A percentile compares a stretch with the other conserved stretches of the same genome.
These are phyloP conservation scores for Dorcus parallelipipedus DNA, from an alignment of 2,888 invertebrate species.

Conservation along the genomic window DNA sequence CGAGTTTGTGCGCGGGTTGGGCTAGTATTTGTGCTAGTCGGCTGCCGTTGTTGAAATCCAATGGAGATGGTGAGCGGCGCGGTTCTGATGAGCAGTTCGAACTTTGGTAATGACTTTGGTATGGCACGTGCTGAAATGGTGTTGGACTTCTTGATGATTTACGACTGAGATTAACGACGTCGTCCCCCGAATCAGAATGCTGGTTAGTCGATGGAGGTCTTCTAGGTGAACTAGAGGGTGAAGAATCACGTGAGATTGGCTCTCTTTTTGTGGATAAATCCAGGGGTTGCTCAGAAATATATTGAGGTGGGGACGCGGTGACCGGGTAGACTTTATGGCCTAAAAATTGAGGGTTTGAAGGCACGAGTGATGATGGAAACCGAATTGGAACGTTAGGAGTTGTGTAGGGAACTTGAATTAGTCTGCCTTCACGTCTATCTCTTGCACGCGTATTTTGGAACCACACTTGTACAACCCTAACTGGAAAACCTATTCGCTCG, in stretches of 20 bases:
- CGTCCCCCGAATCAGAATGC: slow-evolving; percentile 63
- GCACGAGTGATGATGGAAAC: slow-evolving; percentile 34
- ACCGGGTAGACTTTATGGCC: slow-evolving; percentile 26
- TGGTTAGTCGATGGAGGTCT: slow-evolving; percentile 60
- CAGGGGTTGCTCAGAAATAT: slow-evolving; percentile 71
- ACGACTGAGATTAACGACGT: slow-evolving; percentile 76
- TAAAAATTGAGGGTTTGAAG: slow-evolving; percentile 35
- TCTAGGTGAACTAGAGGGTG: slow-evolving; percentile 61
- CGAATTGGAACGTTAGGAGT: slow-evolving; percentile 31
- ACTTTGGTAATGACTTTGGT: slow-evolving; percentile 55
- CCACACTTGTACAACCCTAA: slow-evolving; percentile 89
- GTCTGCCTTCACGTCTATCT: slow-evolving; percentile 68
- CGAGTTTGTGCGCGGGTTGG: slow-evolving; percentile 46
- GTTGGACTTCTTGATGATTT: slow-evolving; percentile 65
- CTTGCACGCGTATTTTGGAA: slow-evolving; percentile 93
- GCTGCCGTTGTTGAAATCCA: slow-evolving; percentile 49
- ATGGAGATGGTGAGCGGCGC: slow-evolving; percentile 41
- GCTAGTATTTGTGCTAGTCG: slow-evolving; percentile 52
- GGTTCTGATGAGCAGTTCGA: slow-evolving; percentile 58
- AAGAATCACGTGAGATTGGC: slow-evolving; percentile 54
- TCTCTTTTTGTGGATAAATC: slow-evolving; percentile 86
- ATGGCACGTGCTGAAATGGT: slow-evolving; percentile 51
- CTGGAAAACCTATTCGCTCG: slow-evolving; percentile 68
- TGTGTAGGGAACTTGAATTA: slow-evolving; percentile 47
- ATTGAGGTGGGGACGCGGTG: slow-evolving; percentile 29